Base-by-base conservation (phyloP, 2,888 invertebrate species). In the Lithophane ornitopus region DNA sequence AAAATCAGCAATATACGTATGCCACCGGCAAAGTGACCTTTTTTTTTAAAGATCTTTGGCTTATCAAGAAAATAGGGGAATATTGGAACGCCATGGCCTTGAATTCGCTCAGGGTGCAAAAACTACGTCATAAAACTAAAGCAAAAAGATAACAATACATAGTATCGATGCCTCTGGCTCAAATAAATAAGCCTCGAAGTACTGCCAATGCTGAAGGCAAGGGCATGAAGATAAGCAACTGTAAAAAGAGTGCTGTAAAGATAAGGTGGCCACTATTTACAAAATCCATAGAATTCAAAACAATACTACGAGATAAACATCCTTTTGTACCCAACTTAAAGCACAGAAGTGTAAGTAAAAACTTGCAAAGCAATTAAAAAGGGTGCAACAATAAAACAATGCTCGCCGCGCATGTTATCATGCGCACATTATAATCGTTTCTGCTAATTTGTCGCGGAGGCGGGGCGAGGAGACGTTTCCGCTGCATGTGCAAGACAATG, bases 401-500 rank as follows among this genome's bases (percentile, higher is more conserved):
- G 70, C 58, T 71, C 54, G 67, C 41, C 66, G 76, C 78, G 82
- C 75, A 80, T 81, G 76, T 81, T 84, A 87, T 87, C 81, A 87
- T 80, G 79, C 75, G 71, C 83, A 85, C 87, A 87, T 88, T 87
- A 91, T 88, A 91, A 93, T 93, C 86, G 90, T 91, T 94, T 94
- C 93, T 94, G 94, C 91, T 93, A 94, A 95, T 94, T 94, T 93
- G 94, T 93, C 93, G 91, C 90, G 80, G 90, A 90, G 91, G 90
- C 88, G 90, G 90, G 89, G 85, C 86, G 90, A 85, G 88, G 87
- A 87, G 88, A 85, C 89, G 91, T 93, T 94, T 96, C 96, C 96
- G 95, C 94, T 93, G 95, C 96, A 96, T 95, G 91, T 96, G 96
- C 95, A 93, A 93, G 94, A 96, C 96, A 96, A 96, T 96, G 92